These are phyloP conservation scores for Athrips mouffetella DNA, from an alignment of 2,888 invertebrate species.

Conservation along the genomic window DNA sequence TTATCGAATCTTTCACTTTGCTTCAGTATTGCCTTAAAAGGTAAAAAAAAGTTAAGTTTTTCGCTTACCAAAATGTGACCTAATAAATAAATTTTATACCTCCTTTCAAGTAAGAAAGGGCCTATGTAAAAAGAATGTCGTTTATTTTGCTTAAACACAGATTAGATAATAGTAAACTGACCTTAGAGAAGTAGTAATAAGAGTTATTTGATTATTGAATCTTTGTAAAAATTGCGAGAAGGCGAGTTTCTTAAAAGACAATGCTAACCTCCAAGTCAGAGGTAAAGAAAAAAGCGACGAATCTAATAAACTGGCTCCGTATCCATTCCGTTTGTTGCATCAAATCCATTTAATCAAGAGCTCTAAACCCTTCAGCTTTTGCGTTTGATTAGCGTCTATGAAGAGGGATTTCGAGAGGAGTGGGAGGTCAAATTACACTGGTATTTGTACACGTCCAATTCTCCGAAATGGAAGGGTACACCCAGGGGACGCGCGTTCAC, in stretches of 20 bases:
- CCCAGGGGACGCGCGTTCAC: constrained; percentile 67
- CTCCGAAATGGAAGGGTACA: constrained; percentile 71
- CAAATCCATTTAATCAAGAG: constrained; percentile 54
- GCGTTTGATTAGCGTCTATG: constrained; percentile 46
- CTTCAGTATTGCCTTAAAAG: too few species aligned
- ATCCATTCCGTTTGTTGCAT: constrained; percentile 69
- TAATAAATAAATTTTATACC: too few species aligned
- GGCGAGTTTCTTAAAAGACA: constrained; percentile 64
- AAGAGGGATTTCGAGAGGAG: constrained; percentile 47
- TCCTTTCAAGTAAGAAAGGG: too few species aligned
- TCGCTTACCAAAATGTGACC: too few species aligned
- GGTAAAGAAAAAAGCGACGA: constrained; percentile 72
- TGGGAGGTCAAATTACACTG: constrained; percentile 51
- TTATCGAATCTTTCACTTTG: too few species aligned
- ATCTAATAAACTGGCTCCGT: constrained; percentile 71
- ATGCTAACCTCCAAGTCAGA: constrained; percentile 65
- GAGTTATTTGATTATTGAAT: constrained; percentile 42
- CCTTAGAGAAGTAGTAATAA: too few species aligned
- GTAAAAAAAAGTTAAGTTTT: too few species aligned
- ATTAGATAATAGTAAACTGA: too few species aligned
- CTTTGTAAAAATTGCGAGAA: constrained; percentile 48
- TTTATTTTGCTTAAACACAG: too few species aligned
- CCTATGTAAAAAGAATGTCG: too few species aligned
- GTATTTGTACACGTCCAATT: constrained; percentile 67
- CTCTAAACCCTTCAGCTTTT: constrained; percentile 40